Evolutionary conservation across 1,140 invertebrate genomes (phyloP).

Genomic region (Scaptomyza montana): DNA sequence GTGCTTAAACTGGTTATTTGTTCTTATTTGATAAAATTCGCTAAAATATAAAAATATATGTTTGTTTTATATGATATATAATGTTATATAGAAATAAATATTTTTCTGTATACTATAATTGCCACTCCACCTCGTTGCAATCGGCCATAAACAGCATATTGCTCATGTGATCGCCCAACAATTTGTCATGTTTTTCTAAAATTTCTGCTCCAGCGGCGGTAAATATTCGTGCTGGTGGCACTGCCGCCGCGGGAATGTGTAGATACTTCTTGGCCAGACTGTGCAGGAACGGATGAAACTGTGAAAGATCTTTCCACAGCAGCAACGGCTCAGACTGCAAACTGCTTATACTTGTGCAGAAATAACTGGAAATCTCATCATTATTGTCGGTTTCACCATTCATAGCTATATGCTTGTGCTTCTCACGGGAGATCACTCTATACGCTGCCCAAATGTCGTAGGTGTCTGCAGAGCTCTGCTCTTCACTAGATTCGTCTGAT

Average conservation of each 20-base stretch:
- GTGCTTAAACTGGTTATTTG: not conserved
- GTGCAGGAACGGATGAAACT: slow-evolving; percentile 51
- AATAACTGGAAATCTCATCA: slow-evolving; percentile 53
- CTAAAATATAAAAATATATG: slow-evolving; percentile 17
- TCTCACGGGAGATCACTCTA: slow-evolving; percentile 33
- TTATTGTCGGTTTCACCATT: slow-evolving; percentile 21
- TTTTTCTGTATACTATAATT: slow-evolving; percentile 32
- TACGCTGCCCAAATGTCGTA: slow-evolving; percentile 52
- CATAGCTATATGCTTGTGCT: slow-evolving; percentile 29
- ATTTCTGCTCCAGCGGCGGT: not conserved
- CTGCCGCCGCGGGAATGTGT: slow-evolving; percentile 51
- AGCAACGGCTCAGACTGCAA: slow-evolving; percentile 45
- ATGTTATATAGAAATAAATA: not conserved
- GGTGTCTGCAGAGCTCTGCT: slow-evolving; percentile 3
- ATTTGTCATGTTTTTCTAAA: slow-evolving; percentile 8
- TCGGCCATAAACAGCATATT: slow-evolving; percentile 48
- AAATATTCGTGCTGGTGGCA: slow-evolving; percentile 32
- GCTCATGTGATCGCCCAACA: slow-evolving; percentile 27
- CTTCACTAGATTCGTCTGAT: slow-evolving; percentile 1
- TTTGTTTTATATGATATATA: not conserved
- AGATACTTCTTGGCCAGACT: slow-evolving; percentile 48
- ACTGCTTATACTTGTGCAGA: slow-evolving; percentile 35
- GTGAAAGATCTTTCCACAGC: slow-evolving; percentile 46
- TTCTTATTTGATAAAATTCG: slow-evolving; percentile 2
- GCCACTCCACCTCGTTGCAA: slow-evolving; percentile 41